phyloP scores from a whole-genome alignment of 2,797 vertebrate species.

The Tragopan temminckii region DNA sequence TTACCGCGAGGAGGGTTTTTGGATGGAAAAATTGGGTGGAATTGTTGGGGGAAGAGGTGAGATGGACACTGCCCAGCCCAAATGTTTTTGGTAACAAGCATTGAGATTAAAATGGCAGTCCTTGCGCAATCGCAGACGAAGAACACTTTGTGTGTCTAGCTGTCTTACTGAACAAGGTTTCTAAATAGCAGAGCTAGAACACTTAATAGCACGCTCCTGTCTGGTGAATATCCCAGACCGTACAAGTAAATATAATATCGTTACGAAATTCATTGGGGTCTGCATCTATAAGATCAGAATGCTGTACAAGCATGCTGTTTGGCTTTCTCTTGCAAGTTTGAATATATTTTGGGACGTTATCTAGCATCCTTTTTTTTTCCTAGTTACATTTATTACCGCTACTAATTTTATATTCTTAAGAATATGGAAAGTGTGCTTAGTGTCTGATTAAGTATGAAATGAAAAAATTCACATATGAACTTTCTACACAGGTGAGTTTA shows the following conservation, averaged over 20 bases:
- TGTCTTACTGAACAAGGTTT: fast-evolving
- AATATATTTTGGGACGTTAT: not conserved
- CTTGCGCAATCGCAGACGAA: not conserved
- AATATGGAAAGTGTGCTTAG: not conserved
- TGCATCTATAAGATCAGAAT: not conserved
- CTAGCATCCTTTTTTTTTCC: not conserved
- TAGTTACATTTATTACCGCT: fast-evolving
- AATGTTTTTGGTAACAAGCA: not conserved
- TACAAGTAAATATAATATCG: fast-evolving
- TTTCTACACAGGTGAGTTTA: not conserved
- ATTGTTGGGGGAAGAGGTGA: not conserved
- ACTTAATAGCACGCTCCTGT: fast-evolving
- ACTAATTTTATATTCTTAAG: not conserved
- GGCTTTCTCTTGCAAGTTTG: not conserved
- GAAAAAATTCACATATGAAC: not conserved
- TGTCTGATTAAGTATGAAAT: not conserved
- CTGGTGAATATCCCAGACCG: not conserved
- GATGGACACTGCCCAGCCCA: not conserved
- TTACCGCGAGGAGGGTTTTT: fast-evolving
- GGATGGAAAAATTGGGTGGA: not conserved
- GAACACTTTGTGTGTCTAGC: fast-evolving
- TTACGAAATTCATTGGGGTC: not conserved
- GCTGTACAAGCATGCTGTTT: fast-evolving
- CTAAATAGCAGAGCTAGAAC: fast-evolving
- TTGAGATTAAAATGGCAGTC: not conserved